Evolutionary conservation across 2,113 vertebrate species (phyloP).

Genomic region (Pungitius pungitius): DNA sequence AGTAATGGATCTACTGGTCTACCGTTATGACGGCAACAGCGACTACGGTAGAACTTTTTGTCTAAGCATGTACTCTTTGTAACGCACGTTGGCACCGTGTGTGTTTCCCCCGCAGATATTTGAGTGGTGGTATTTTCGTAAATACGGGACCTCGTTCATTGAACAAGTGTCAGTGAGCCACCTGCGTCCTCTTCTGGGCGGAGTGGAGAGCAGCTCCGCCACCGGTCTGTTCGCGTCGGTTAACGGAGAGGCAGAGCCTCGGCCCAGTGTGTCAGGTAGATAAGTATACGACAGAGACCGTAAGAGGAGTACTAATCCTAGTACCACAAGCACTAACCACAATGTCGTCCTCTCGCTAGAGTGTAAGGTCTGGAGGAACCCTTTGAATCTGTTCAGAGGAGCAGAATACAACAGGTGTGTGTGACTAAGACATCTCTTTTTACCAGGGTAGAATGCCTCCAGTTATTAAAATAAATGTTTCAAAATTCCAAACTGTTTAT

Average conservation of each 20-base stretch:
- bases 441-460: background rate
- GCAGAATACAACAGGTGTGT: constrained; percentile 97
- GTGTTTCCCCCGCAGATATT: constrained; percentile 84
- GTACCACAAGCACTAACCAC: background rate
- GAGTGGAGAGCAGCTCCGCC: constrained; percentile 85
- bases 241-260: constrained; percentile 85
- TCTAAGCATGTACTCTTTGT: background rate
- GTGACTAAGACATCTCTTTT: background rate
- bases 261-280: constrained; percentile 92
- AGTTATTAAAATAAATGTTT: background rate
- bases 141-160: constrained; percentile 96
- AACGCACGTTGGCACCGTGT: background rate
- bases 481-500: background rate
- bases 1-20: background rate
- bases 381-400: constrained; percentile 96
- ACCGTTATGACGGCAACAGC: background rate
- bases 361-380: constrained; percentile 99
- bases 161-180: constrained; percentile 98
- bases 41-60: background rate
- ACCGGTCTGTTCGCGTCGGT: constrained; percentile 85
- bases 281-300: fast-evolving
- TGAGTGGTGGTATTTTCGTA: constrained; percentile 99
- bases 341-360: constrained; percentile 78
- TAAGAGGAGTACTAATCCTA: background rate
- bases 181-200: constrained; percentile 91